Conservation (phyloP, 2,888 invertebrate species). For the Emmelina monodactyla region DNA sequence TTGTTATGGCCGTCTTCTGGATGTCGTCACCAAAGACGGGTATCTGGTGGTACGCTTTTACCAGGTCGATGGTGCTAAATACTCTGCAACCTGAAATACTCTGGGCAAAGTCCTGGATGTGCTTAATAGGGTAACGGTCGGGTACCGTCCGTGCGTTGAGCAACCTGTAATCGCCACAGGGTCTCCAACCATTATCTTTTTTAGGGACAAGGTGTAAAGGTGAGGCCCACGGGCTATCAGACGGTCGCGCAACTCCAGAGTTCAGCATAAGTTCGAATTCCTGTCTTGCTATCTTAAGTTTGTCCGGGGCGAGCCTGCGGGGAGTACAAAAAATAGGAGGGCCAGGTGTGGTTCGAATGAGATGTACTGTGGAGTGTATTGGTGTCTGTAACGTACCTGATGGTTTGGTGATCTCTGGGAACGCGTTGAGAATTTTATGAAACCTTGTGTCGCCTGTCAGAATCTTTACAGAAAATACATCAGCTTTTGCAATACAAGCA, state of each 20-base stretch:
- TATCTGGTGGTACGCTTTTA: neutral
- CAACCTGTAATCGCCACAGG: neutral
- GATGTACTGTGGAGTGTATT: conserved; percentile 9
- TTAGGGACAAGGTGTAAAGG: neutral
- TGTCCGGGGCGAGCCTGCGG: conserved; percentile 7
- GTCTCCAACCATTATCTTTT: conserved; percentile 16
- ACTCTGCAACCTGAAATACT: neutral
- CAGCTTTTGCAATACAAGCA: neutral
- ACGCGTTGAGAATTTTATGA: conserved; percentile 4
- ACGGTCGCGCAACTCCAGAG: neutral
- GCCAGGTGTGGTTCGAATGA: conserved; percentile 12
- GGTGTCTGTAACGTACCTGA: conserved; percentile 3
- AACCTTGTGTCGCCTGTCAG: conserved; percentile 3
- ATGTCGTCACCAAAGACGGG: neutral
- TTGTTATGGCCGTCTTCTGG: neutral
- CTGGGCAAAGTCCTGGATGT: neutral
- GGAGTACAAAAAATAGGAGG: conserved; percentile 8
- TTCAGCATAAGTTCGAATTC: conserved; percentile 4
- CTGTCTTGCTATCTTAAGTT: conserved; percentile 7
- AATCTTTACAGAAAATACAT: neutral
- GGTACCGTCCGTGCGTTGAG: neutral
- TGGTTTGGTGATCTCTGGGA: conserved; percentile 9
- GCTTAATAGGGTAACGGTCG: neutral
- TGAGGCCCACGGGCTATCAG: conserved; percentile 1
- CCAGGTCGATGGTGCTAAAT: neutral